Percentiles rank a stretch among this genome's conserved stretches.
Evolutionary conservation across 2,888 invertebrate genomes (phyloP).

Genomic region (Amphiduros pacificus): DNA sequence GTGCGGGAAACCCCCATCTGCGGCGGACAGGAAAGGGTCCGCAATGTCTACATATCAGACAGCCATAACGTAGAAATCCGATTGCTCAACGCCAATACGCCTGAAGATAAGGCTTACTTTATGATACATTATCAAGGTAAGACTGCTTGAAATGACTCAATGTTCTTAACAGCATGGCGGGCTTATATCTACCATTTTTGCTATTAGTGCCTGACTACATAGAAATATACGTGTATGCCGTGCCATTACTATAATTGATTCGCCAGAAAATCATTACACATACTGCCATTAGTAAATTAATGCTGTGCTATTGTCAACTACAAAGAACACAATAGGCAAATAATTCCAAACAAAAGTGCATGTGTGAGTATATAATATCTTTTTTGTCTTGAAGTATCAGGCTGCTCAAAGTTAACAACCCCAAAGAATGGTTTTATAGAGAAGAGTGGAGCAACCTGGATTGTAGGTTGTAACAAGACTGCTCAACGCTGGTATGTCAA

Average conservation of each 20-base stretch:
- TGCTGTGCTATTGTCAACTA: too few species aligned
- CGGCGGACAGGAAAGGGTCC: slow-evolving; percentile 3
- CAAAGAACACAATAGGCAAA: too few species aligned
- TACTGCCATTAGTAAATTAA: too few species aligned
- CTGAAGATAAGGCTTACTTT: neutral
- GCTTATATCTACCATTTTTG: too few species aligned
- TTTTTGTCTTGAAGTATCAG: neutral
- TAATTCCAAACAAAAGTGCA: too few species aligned
- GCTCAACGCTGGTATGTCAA: slow-evolving; percentile 3
- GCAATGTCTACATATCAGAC: slow-evolving; percentile 10
- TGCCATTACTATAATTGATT: too few species aligned
- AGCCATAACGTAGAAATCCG: neutral
- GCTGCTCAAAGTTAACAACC: neutral
- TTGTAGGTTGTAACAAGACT: neutral
- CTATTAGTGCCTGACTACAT: too few species aligned
- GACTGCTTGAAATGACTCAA: neutral
- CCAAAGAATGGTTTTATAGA: slow-evolving; percentile 3
- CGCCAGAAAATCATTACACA: too few species aligned
- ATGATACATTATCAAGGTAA: slow-evolving; percentile 2
- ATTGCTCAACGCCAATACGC: neutral
- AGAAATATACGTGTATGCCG: too few species aligned
- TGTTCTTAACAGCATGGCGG: too few species aligned
- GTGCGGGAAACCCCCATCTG: slow-evolving; percentile 4
- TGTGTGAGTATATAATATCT: too few species aligned
- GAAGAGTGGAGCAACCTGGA: slow-evolving; percentile 2